phyloP scores from a whole-genome alignment of 2,888 invertebrate genomes.

The Buathra laborator region DNA sequence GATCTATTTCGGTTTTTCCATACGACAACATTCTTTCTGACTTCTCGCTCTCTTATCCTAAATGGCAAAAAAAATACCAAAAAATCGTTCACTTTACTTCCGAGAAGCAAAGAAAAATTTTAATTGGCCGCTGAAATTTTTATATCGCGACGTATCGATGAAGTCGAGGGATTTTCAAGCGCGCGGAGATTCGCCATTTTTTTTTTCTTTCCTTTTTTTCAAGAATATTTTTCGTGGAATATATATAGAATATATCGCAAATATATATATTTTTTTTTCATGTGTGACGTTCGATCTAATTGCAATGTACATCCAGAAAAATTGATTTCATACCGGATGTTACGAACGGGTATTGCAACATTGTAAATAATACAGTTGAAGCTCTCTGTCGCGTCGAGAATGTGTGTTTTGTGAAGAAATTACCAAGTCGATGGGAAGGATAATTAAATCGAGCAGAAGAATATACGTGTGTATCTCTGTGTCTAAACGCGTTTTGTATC shows the following conservation, averaged over 20 bases:
- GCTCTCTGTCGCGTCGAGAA: background rate
- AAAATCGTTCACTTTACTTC: background rate
- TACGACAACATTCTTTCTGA: background rate
- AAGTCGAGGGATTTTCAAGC: too few relatives aligned
- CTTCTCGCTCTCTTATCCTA: too few relatives aligned
- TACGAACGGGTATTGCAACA: background rate
- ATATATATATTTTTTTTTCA: background rate
- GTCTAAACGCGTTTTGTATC: background rate
- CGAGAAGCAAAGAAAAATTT: background rate
- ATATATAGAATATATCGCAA: too few relatives aligned
- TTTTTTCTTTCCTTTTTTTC: too few relatives aligned
- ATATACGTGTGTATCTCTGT: background rate
- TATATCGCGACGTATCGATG: background rate
- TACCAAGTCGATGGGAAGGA: slow-evolving; percentile 31
- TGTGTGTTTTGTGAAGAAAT: slow-evolving; percentile 41
- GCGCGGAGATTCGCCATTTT: too few relatives aligned
- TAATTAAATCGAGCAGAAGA: slow-evolving; percentile 41
- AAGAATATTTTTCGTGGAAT: too few relatives aligned
- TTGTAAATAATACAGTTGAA: slow-evolving; percentile 5
- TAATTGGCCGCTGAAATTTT: background rate
- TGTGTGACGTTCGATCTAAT: background rate
- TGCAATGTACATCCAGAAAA: background rate
- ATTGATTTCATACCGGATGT: background rate
- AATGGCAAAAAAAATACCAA: too few relatives aligned
- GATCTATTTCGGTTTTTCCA: background rate